Conservation (phyloP, 2,797 vertebrate species). For the Nyctalus aviator region DNA sequence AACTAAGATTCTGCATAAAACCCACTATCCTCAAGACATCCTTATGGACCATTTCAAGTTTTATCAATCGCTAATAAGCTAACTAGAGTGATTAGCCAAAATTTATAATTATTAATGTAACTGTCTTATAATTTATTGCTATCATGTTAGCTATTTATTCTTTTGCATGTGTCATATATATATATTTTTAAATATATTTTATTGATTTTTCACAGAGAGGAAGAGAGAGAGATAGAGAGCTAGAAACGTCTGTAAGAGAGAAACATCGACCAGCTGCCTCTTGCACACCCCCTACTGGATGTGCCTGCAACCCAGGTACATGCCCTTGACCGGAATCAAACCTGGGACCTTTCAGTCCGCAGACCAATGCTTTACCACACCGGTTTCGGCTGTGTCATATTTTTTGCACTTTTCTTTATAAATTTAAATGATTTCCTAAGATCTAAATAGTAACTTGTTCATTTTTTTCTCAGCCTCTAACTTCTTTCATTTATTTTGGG, state of each 20-base stretch:
- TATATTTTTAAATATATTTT: no score
- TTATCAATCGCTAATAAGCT: not conserved
- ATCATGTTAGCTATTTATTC: not conserved
- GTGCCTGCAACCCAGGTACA: no score
- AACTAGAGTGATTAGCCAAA: not conserved
- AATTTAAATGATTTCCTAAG: not conserved
- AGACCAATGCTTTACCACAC: no score
- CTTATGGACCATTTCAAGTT: not conserved
- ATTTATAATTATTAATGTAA: not conserved
- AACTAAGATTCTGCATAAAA: not conserved
- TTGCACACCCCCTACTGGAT: no score
- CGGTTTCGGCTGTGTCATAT: not conserved
- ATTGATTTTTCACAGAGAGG: no score
- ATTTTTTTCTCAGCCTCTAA: not conserved
- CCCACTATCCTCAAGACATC: no score
- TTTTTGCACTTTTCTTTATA: not conserved
- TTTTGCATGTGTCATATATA: not conserved
- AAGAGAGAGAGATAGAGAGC: no score
- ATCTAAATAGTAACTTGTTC: not conserved
- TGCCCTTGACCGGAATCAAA: no score
- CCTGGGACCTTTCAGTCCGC: no score
- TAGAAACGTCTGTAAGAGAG: no score
- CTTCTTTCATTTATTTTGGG: not conserved
- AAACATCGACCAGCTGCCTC: no score
- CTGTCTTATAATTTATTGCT: not conserved